phyloP scores from a whole-genome alignment of 2,113 vertebrate genomes.

The Vicugna pacos region DNA sequence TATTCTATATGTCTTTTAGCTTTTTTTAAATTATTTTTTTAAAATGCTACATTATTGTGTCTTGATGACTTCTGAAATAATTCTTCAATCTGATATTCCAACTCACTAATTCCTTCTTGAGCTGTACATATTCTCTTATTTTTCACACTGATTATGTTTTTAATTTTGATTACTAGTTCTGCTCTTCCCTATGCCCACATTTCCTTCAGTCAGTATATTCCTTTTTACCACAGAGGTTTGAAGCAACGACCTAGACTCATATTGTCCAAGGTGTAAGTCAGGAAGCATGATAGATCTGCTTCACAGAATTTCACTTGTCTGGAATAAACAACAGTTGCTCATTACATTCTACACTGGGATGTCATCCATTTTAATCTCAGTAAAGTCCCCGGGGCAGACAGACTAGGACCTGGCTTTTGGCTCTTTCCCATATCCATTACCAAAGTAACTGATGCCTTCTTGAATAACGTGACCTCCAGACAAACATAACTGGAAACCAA shows the following conservation, averaged over 20 bases:
- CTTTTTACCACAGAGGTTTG: neutral
- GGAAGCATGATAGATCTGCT: neutral
- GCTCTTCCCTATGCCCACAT: neutral
- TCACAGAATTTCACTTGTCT: neutral
- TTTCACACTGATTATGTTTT: neutral
- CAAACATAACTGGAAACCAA: neutral
- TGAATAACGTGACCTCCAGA: neutral
- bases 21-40: neutral
- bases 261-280: neutral
- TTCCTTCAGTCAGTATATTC: neutral
- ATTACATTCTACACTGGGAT: neutral
- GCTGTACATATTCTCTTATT: neutral
- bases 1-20: neutral
- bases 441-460: neutral
- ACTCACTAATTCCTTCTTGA: neutral
- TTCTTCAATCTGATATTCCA: neutral
- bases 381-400: neutral
- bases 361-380: neutral
- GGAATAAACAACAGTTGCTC: neutral
- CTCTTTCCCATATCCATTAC: neutral
- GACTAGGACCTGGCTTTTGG: neutral
- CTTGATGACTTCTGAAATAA: neutral
- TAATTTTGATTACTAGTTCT: neutral
- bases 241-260: neutral
- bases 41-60: neutral